Conservation (phyloP, 2,113 vertebrate species). For the Tachycineta bicolor region DNA sequence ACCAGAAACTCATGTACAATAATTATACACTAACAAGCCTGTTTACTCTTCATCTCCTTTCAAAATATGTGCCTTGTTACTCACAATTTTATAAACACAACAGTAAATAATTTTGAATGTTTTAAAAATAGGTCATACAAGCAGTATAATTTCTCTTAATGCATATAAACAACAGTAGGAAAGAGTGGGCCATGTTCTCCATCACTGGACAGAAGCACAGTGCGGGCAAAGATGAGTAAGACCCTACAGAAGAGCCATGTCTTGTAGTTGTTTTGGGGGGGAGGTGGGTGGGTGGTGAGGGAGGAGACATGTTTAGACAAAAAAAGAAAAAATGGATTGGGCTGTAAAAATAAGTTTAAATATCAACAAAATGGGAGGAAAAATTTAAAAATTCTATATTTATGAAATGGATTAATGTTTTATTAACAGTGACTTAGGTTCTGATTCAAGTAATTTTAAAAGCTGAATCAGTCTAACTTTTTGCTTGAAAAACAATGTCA, state of each 20-base stretch:
- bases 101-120: conserved; percentile 27
- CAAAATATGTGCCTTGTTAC: conserved; percentile 19
- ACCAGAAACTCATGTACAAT: conserved; percentile 13
- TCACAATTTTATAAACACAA: conserved; percentile 13
- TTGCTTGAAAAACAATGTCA: background rate
- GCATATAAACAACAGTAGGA: background rate
- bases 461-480: background rate
- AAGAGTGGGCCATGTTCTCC: background rate
- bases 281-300: too few relatives aligned
- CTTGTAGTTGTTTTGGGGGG: background rate
- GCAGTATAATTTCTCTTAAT: conserved; percentile 32
- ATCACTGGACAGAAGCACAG: background rate
- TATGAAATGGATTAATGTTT: background rate
- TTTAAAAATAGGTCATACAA: conserved; percentile 47
- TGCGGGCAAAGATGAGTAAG: background rate
- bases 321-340: background rate
- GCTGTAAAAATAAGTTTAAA: background rate
- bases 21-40: conserved; percentile 35
- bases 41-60: conserved; percentile 37
- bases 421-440: background rate
- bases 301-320: background rate
- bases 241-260: background rate
- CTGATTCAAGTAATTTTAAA: background rate
- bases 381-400: background rate
- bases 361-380: background rate